These are phyloP conservation scores for Apocheima hispidaria DNA, from an alignment of 2,888 invertebrate species.

Conservation along the genomic window DNA sequence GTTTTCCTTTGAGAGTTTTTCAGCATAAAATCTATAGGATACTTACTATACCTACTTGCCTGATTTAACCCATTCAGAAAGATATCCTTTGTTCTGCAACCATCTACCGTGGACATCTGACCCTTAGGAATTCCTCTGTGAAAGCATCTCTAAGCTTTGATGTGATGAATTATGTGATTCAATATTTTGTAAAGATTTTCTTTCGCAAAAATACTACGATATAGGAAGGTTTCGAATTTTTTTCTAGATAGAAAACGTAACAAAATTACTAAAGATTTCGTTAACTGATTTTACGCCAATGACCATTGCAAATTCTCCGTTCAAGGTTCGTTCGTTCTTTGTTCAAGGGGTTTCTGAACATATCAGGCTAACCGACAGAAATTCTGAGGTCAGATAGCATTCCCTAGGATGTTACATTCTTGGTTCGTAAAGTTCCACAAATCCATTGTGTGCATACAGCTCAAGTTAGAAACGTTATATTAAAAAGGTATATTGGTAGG, in stretches of 20 bases:
- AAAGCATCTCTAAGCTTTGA: conserved; percentile 30
- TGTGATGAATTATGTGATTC: conserved; percentile 19
- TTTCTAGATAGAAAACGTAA: background rate
- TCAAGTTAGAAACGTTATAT: background rate
- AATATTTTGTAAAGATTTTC: conserved; percentile 8
- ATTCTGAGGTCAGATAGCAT: conserved; percentile 1
- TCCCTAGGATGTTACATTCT: background rate
- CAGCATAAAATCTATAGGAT: conserved; percentile 44
- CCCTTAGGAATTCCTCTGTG: conserved; percentile 37
- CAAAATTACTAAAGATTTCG: no score
- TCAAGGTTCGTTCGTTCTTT: background rate
- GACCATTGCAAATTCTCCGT: background rate
- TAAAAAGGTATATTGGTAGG: background rate
- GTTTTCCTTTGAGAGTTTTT: conserved; percentile 35
- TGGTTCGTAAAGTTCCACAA: background rate
- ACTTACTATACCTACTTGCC: conserved; percentile 36
- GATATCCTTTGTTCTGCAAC: conserved; percentile 44
- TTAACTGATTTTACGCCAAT: no score
- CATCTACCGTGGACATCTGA: conserved; percentile 26
- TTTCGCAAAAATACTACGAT: background rate
- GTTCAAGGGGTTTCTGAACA: no score
- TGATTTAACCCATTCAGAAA: conserved; percentile 52
- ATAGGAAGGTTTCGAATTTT: background rate
- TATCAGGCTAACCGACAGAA: background rate
- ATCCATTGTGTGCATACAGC: background rate